Conservation (phyloP, 2,797 vertebrate genomes). For the Valencia hispanica region DNA sequence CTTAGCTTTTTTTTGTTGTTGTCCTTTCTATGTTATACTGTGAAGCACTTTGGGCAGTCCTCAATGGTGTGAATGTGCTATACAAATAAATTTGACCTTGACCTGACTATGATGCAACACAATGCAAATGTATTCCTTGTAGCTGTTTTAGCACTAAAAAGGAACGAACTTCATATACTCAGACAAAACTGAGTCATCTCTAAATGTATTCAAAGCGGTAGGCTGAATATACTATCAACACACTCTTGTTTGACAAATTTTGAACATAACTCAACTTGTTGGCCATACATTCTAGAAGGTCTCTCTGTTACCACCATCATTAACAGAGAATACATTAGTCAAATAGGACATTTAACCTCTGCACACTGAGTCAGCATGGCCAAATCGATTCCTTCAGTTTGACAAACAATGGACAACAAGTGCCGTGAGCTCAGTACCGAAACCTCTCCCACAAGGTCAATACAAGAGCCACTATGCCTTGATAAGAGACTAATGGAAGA, state of each 20-base stretch:
- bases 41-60: too few relatives aligned
- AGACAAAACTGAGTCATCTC: background rate
- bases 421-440: conserved; percentile 31
- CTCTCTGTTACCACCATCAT: conserved; percentile 56
- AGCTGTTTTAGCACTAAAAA: background rate
- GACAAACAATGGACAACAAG: conserved; percentile 68
- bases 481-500: conserved; percentile 66
- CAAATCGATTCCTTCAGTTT: conserved; percentile 67
- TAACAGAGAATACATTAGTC: conserved; percentile 67
- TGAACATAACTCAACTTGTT: conserved; percentile 36
- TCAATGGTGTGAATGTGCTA: too few relatives aligned
- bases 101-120: conserved; percentile 59
- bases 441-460: conserved; percentile 77
- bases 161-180: conserved; percentile 1
- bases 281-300: conserved; percentile 64
- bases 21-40: too few relatives aligned
- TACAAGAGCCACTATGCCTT: conserved; percentile 56
- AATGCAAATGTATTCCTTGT: conserved; percentile 10
- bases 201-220: conserved; percentile 26
- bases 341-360: conserved; percentile 76
- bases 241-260: conserved; percentile 33
- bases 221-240: conserved; percentile 7
- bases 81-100: too few relatives aligned
- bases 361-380: conserved; percentile 49
- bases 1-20: too few relatives aligned